Evolutionary conservation across 2,797 vertebrate genomes (phyloP).

Genomic region (Kryptopterus vitreolus): DNA sequence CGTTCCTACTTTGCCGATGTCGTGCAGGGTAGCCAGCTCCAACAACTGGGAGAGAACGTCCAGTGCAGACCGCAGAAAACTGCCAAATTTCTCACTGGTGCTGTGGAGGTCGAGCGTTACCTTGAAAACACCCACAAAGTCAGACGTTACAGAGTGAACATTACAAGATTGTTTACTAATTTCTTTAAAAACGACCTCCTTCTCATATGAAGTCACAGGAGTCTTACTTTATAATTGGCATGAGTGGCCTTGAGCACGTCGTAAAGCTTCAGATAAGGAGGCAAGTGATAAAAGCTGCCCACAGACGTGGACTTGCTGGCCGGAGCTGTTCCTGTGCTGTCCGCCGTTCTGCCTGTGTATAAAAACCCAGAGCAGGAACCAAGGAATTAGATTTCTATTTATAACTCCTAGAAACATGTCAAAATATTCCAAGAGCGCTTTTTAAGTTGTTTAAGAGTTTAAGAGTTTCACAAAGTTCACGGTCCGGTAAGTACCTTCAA

Average conservation of each 20-base stretch:
- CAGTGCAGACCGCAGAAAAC: slow-evolving; percentile 86
- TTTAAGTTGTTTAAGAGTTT: no score
- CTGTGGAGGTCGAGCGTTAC: slow-evolving; percentile 95
- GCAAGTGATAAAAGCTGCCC: slow-evolving; percentile 94
- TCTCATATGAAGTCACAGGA: not conserved
- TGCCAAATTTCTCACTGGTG: slow-evolving; percentile 91
- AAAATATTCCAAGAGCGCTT: no score
- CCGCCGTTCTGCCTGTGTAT: slow-evolving; percentile 81
- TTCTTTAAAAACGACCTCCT: not conserved
- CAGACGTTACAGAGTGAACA: not conserved
- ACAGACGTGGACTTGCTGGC: slow-evolving; percentile 87
- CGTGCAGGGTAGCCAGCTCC: slow-evolving; percentile 91
- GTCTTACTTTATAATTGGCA: slow-evolving; percentile 91
- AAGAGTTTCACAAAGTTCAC: no score
- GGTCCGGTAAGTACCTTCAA: no score
- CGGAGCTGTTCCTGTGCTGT: slow-evolving; percentile 76
- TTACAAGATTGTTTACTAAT: not conserved
- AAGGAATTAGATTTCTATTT: no score
- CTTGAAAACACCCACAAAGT: slow-evolving; percentile 63
- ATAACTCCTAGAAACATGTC: no score
- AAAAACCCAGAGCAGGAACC: slow-evolving; percentile 16
- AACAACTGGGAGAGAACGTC: slow-evolving; percentile 94
- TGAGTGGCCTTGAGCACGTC: slow-evolving; percentile 97
- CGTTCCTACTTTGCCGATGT: slow-evolving; percentile 89
- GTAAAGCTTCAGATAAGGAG: slow-evolving; percentile 92